Evolutionary conservation across 2,797 vertebrate genomes (phyloP), one percentile per base, ranked within the genome.

Genomic region (Poecilia picta): DNA sequence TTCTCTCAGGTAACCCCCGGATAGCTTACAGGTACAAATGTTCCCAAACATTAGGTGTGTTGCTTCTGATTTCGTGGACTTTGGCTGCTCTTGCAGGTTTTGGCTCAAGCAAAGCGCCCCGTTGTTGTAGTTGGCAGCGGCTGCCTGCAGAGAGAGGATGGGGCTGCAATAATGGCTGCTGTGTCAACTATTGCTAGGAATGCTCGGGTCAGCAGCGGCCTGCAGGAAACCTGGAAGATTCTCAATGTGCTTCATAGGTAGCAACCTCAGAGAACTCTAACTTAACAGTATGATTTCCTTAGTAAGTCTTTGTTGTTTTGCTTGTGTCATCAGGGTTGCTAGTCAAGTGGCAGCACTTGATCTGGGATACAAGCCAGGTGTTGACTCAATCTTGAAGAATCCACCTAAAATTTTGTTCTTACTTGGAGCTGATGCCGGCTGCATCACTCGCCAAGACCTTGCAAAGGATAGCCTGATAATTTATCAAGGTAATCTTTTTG

Each of bases 311-410:
- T 55, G 16, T 16, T 77, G 8, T 81, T 85, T 76, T 75, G 15
- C 8, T 53, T 80, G 36, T 83, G 25, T 86, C 76, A 89, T 51
- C 91, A 97, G 97, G 89, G 95, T 97, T 92, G 97, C 97, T 89
- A 97, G 97, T 94, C 98, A 99, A 88, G 97, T 98, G 36, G 97
- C 97, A 92, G 96, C 97, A 81, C 95, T 98, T 91, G 97, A 98
- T 89, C 94, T 98, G 83, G 97, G 97, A 45, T 98, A 97, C 95
- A 97, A 97, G 90, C 95, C 97, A 93, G 97, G 97, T 76, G 95
- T 98, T 33, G 96, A 98, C 11, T 91, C 93, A 57, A 94, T 98
- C 85, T 95, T 96, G 81, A 96, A 96, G 86, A 96, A 91, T 78
- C 95, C 96, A 84, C 97, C 97, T 39, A 97, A 97, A 93, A 90